Conservation (phyloP, 2,113 vertebrate species). For the Heloderma charlesbogerti region DNA sequence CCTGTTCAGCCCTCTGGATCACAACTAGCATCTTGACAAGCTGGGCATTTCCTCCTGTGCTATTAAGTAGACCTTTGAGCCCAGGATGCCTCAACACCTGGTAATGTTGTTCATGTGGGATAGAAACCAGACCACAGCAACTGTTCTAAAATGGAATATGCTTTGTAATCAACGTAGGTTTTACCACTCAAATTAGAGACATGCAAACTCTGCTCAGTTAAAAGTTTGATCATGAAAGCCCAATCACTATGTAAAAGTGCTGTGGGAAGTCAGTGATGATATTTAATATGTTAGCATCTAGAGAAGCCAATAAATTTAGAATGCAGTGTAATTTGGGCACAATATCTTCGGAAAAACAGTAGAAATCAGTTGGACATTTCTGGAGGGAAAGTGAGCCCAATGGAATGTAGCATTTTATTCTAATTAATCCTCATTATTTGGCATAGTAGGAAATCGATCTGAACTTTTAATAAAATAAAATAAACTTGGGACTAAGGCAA, state of each 20-base stretch:
- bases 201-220: conserved; percentile 28
- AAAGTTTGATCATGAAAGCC: fast-evolving
- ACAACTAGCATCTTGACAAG: not conserved
- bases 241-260: not conserved
- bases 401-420: not conserved
- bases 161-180: conserved; percentile 6
- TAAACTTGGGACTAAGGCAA: not conserved
- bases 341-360: not conserved
- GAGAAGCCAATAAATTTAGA: not conserved
- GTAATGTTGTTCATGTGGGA: not conserved
- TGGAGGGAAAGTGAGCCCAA: not conserved
- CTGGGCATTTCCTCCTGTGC: not conserved
- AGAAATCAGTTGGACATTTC: not conserved
- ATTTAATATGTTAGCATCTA: not conserved
- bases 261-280: conserved; percentile 34
- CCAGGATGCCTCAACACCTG: not conserved
- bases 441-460: not conserved
- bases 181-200: conserved; percentile 22
- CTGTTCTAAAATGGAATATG: not conserved
- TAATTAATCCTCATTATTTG: not conserved
- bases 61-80: not conserved
- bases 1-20: not conserved
- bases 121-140: not conserved
- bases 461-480: not conserved
- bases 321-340: not conserved